phyloP scores from a whole-genome alignment of 2,797 vertebrate genomes.

The Todus mexicanus region DNA sequence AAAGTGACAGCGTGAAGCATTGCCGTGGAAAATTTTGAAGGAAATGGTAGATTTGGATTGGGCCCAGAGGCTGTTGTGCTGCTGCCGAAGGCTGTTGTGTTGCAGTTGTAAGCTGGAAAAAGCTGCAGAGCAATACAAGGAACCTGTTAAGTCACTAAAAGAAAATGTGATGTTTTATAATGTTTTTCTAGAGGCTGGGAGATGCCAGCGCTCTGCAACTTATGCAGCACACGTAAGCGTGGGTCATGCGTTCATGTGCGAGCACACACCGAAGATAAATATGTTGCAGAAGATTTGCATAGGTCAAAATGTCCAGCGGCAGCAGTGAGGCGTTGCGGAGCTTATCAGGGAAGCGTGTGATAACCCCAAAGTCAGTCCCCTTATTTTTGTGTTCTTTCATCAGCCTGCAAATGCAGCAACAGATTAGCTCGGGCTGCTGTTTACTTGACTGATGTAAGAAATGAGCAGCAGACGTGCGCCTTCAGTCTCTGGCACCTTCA shows the following conservation, averaged over 20 bases:
- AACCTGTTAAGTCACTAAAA: not conserved
- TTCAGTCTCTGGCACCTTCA: not conserved
- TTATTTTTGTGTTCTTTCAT: not conserved
- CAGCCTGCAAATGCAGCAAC: not conserved
- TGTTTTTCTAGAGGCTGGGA: not conserved
- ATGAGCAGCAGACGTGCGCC: not conserved
- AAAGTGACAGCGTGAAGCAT: not conserved
- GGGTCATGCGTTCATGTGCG: accelerated
- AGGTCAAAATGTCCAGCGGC: not conserved
- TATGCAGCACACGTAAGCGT: accelerated
- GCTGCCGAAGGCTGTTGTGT: not conserved
- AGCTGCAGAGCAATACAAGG: not conserved
- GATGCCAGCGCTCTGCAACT: not conserved
- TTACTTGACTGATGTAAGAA: not conserved
- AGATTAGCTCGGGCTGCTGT: not conserved
- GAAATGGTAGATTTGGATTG: not conserved
- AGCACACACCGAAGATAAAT: not conserved
- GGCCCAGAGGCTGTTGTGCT: not conserved
- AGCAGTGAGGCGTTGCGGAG: not conserved
- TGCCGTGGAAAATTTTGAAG: not conserved
- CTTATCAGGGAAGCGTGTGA: not conserved
- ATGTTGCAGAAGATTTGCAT: not conserved
- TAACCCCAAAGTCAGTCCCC: not conserved
- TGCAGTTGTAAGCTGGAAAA: not conserved
- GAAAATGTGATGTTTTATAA: not conserved